phyloP scores from a whole-genome alignment of 2,113 vertebrate species.

The Phaetusa simplex region DNA sequence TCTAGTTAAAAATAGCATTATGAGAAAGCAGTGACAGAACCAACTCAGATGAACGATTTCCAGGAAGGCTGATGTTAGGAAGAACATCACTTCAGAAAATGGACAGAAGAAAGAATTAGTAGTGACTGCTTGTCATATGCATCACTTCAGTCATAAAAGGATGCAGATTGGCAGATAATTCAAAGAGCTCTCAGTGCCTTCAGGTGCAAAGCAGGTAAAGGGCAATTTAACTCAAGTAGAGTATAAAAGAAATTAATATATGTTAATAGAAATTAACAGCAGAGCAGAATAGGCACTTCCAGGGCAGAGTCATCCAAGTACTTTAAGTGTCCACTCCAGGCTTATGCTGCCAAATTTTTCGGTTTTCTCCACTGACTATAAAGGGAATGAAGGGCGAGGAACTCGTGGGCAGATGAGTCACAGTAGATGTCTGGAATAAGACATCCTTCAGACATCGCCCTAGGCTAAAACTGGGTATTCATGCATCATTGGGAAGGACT shows the following conservation, averaged over 20 bases:
- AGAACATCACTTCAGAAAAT: neutral
- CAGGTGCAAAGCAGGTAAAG: neutral
- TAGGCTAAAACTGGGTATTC: neutral
- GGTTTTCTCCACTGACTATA: neutral
- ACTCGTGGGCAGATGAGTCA: slow-evolving; percentile 16
- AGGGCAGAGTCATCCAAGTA: neutral
- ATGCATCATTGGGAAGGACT: neutral
- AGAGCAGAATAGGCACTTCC: neutral
- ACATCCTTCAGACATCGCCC: slow-evolving; percentile 21
- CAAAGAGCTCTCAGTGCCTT: neutral
- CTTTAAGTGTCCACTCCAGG: neutral
- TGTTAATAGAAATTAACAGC: neutral
- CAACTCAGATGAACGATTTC: neutral
- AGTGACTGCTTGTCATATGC: neutral
- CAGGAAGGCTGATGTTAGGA: neutral
- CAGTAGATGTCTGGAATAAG: slow-evolving; percentile 31
- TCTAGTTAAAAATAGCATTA: neutral
- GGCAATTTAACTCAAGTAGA: neutral
- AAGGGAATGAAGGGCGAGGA: neutral
- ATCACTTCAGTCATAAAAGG: neutral
- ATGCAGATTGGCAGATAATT: neutral
- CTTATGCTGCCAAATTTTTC: neutral
- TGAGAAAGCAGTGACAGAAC: neutral
- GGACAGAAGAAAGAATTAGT: neutral
- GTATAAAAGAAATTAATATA: neutral